These are phyloP conservation scores for Doryteuthis pealeii DNA, from an alignment of 1,140 invertebrate genomes.

Conservation along the genomic window DNA sequence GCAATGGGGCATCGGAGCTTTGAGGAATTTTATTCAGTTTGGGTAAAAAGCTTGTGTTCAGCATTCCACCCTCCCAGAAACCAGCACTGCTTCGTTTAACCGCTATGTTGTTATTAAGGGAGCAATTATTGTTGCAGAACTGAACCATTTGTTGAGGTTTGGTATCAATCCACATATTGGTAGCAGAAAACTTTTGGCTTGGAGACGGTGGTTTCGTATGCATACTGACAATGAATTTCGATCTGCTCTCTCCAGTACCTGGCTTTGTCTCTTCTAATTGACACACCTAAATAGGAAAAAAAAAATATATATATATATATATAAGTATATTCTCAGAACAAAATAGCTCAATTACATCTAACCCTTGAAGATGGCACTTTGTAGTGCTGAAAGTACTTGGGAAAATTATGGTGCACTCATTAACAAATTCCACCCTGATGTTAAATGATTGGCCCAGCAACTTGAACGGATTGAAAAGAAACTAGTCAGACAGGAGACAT, in stretches of 20 bases:
- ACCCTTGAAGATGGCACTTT: no score
- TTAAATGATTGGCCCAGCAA: no score
- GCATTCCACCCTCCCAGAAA: slow-evolving; percentile 1
- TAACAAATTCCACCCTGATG: no score
- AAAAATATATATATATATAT: background rate
- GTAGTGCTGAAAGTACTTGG: no score
- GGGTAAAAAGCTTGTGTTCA: slow-evolving; percentile 44
- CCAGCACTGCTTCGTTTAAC: slow-evolving; percentile 3
- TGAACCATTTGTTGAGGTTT: background rate
- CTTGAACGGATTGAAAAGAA: no score
- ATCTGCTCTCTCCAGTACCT: background rate
- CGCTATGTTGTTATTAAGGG: background rate
- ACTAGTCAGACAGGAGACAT: no score
- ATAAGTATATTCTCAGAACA: no score
- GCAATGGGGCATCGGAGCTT: slow-evolving; percentile 45
- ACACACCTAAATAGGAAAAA: background rate
- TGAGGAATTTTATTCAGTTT: slow-evolving; percentile 47
- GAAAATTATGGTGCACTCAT: no score
- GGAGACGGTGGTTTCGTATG: background rate
- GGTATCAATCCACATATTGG: background rate
- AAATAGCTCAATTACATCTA: no score
- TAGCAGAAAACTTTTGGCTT: background rate
- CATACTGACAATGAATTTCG: slow-evolving; percentile 7
- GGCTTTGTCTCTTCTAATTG: slow-evolving; percentile 13
- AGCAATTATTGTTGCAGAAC: slow-evolving; percentile 5